Percentiles rank a stretch among this genome's conserved stretches.
These are phyloP conservation scores for Caiman crocodilus DNA, from an alignment of 2,797 vertebrate genomes.

Conservation along the genomic window DNA sequence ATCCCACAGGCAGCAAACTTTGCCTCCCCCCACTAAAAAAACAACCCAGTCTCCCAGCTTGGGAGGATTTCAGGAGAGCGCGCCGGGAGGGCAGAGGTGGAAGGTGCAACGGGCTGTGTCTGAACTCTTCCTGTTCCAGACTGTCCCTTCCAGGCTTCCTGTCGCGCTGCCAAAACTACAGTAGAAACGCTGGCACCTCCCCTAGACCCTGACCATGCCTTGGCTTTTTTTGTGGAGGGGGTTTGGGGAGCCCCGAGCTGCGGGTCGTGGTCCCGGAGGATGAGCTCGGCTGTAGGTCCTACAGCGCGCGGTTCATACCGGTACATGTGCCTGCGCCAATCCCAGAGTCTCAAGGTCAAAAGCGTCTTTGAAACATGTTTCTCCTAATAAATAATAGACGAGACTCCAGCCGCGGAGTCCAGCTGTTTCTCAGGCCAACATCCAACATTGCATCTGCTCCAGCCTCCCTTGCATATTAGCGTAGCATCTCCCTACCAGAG, in stretches of 20 bases:
- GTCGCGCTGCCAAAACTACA: fast-evolving
- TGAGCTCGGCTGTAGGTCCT: neutral
- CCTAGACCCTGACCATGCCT: neutral
- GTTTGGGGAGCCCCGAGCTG: neutral
- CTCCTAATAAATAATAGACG: neutral
- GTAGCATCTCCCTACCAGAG: fast-evolving
- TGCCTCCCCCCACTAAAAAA: too few relatives aligned
- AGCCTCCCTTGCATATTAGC: neutral
- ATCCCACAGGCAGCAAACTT: too few relatives aligned
- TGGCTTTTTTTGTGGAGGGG: neutral
- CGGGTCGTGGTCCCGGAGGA: neutral
- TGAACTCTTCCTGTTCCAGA: neutral
- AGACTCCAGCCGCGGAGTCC: fast-evolving
- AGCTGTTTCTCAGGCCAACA: neutral
- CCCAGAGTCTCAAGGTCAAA: neutral
- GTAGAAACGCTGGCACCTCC: neutral
- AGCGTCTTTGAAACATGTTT: neutral
- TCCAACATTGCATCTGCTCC: fast-evolving
- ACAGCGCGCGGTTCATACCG: neutral
- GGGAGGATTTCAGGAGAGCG: neutral
- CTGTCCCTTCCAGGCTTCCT: fast-evolving
- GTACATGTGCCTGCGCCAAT: neutral
- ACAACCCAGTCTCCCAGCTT: too few relatives aligned
- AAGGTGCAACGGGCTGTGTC: neutral
- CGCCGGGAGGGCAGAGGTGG: neutral